These are phyloP conservation scores for Scrobipalpa atriplicella DNA, from an alignment of 2,888 invertebrate species.

Conservation along the genomic window DNA sequence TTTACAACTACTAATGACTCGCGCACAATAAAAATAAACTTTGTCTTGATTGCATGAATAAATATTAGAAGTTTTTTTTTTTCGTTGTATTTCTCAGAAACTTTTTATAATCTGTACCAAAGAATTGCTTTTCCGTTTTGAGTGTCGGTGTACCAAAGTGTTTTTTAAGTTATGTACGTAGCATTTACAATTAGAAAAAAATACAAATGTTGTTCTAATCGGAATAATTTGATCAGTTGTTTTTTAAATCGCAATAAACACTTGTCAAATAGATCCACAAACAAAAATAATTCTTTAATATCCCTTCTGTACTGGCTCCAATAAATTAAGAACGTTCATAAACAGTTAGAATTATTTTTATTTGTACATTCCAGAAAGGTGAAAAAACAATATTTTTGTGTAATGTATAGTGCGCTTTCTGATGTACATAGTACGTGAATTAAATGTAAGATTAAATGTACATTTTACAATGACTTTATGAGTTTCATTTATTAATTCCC, in stretches of 20 bases:
- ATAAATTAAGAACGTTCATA: too few species aligned
- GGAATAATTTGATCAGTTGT: too few species aligned
- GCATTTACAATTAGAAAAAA: too few species aligned
- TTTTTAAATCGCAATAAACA: too few species aligned
- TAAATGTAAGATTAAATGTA: constrained; percentile 79
- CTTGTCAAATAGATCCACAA: too few species aligned
- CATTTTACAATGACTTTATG: constrained; percentile 71
- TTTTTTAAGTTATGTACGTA: too few species aligned
- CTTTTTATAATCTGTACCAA: too few species aligned
- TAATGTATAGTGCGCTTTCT: constrained; percentile 74
- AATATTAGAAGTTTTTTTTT: neutral
- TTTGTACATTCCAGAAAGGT: constrained; percentile 34
- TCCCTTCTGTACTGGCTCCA: too few species aligned
- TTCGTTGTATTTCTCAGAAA: neutral
- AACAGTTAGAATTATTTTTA: neutral
- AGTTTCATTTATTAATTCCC: constrained; percentile 40
- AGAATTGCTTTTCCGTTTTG: too few species aligned
- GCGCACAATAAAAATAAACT: constrained; percentile 3
- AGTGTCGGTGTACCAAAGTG: too few species aligned
- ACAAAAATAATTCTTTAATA: too few species aligned
- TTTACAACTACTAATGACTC: constrained; percentile 8
- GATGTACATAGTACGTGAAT: constrained; percentile 77
- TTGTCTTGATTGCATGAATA: constrained; percentile 16
- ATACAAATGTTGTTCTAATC: too few species aligned
- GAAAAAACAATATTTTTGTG: constrained; percentile 66